Conservation (phyloP, 35 echinoderm and acorn worm genomes). For the Lytechinus pictus region DNA sequence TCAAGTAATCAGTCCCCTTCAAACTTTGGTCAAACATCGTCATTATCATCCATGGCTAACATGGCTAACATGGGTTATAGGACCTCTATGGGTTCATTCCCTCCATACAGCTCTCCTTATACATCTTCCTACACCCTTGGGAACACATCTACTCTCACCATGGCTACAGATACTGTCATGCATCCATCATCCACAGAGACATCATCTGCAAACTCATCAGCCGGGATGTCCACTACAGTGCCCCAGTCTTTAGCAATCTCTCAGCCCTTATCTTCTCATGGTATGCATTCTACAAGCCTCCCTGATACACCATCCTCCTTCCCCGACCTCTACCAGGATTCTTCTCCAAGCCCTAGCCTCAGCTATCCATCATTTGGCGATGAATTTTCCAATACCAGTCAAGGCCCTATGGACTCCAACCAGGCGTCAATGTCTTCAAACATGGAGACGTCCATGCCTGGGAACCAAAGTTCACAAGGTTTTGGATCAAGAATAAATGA, state of each 20-base stretch:
- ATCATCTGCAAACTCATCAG: neutral
- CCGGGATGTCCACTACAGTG: neutral
- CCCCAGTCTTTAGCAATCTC: neutral
- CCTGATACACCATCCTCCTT: neutral
- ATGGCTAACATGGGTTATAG: neutral
- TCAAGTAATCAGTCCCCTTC: neutral
- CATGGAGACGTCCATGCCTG: neutral
- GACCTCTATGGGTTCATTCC: neutral
- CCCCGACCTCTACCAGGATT: neutral
- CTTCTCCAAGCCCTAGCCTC: neutral
- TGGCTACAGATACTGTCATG: constrained; percentile 20
- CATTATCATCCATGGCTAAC: neutral
- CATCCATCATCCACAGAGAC: neutral
- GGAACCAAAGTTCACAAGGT: neutral
- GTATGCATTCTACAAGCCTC: neutral
- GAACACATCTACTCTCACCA: neutral
- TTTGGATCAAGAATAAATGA: neutral
- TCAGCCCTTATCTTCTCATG: neutral
- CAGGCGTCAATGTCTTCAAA: neutral
- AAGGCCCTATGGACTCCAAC: neutral
- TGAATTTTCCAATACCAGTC: neutral
- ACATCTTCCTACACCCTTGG: constrained; percentile 1
- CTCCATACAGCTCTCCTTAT: neutral
- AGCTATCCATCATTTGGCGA: constrained; percentile 9
- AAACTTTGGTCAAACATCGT: neutral